Evolutionary conservation across 35 echinoderm and acorn worm genomes (phyloP).

Genomic region (Ophiothrix spiculata): DNA sequence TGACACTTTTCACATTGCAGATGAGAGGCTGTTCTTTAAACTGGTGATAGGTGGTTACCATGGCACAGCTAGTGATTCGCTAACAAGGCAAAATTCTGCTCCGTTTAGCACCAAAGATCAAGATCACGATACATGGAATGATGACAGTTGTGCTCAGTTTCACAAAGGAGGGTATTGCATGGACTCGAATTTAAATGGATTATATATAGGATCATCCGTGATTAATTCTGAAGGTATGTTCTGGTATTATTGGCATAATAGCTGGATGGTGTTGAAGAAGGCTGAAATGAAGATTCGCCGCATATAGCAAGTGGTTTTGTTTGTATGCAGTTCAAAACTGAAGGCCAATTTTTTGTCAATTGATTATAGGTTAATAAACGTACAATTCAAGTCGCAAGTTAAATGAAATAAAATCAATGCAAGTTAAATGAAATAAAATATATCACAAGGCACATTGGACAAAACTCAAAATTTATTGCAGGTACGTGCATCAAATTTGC

Average conservation of each 20-base stretch:
- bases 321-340: too few species aligned
- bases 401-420: too few species aligned
- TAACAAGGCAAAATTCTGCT: neutral
- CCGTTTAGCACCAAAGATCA: neutral
- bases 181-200: neutral
- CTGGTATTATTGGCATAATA: neutral
- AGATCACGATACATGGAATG: neutral
- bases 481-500: too few species aligned
- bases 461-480: too few species aligned
- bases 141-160: neutral
- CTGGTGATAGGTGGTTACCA: neutral
- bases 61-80: neutral
- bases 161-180: neutral
- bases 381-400: too few species aligned
- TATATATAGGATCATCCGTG: neutral
- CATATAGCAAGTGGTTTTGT: too few species aligned
- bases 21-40: neutral
- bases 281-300: too few species aligned
- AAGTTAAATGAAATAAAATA: too few species aligned
- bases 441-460: too few species aligned
- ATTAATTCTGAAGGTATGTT: neutral
- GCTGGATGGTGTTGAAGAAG: too few species aligned
- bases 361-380: too few species aligned
- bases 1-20: slow-evolving; percentile 34
- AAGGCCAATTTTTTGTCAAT: too few species aligned